phyloP scores from a whole-genome alignment of 2,113 vertebrate species.

The Odontophorus gujanensis region DNA sequence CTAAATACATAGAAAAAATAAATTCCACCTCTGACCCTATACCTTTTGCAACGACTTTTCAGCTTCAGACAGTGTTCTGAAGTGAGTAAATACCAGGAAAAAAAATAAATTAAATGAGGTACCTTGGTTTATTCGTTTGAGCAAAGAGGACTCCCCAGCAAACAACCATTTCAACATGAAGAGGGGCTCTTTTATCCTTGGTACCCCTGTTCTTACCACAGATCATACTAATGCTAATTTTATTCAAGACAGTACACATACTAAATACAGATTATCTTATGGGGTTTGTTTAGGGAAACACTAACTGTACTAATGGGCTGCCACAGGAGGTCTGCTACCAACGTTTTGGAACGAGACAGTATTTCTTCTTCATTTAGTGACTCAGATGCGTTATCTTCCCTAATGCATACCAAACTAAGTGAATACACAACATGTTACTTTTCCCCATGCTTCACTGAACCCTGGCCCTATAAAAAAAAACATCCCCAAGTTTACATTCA shows the following conservation, averaged over 20 bases:
- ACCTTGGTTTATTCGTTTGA: not conserved
- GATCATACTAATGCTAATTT: not conserved
- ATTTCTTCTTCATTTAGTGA: not conserved
- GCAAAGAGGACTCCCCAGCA: not conserved
- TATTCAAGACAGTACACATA: not conserved
- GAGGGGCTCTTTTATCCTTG: not conserved
- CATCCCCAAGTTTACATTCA: not conserved
- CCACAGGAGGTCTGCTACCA: not conserved
- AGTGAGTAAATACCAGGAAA: not conserved
- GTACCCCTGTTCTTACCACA: not conserved
- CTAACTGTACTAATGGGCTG: rapidly evolving
- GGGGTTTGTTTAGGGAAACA: not conserved
- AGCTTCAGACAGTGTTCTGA: not conserved
- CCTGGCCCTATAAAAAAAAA: not conserved
- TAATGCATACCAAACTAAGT: not conserved
- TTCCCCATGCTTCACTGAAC: not conserved
- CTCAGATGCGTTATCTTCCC: not conserved
- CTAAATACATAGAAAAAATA: not conserved
- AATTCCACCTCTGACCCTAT: not conserved
- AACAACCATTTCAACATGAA: not conserved
- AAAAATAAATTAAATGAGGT: not conserved
- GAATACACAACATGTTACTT: not conserved
- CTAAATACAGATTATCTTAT: not conserved
- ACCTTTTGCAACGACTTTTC: not conserved
- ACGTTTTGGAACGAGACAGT: rapidly evolving